phyloP scores from a whole-genome alignment of 1,140 invertebrate genomes.

The Cryptotermes secundus region DNA sequence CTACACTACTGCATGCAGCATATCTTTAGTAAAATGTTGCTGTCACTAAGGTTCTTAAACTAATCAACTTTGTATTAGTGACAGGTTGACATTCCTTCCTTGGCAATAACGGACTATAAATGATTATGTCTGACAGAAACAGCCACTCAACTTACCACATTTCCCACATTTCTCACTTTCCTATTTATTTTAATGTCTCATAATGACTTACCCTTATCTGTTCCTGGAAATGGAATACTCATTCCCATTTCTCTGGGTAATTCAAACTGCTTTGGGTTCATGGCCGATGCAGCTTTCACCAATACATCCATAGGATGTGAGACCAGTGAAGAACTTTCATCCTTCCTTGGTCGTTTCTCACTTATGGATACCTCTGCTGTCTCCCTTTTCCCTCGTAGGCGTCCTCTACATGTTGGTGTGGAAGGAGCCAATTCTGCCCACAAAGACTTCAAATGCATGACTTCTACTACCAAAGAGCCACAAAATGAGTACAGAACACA shows the following conservation, averaged over 20 bases:
- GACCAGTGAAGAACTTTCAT: background rate
- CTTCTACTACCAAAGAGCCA: too few relatives aligned
- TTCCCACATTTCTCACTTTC: too few relatives aligned
- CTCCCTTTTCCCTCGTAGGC: background rate
- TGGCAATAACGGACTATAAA: too few relatives aligned
- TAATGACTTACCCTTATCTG: slow-evolving; percentile 56
- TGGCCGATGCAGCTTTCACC: slow-evolving; percentile 73
- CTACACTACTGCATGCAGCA: too few relatives aligned
- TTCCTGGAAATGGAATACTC: slow-evolving; percentile 78
- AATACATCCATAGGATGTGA: slow-evolving; percentile 67
- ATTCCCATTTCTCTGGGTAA: slow-evolving; percentile 77
- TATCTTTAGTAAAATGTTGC: too few relatives aligned
- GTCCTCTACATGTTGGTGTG: background rate
- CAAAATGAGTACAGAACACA: too few relatives aligned
- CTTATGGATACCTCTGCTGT: background rate
- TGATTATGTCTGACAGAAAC: too few relatives aligned
- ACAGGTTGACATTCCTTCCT: too few relatives aligned
- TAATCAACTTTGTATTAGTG: too few relatives aligned
- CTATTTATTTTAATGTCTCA: too few relatives aligned
- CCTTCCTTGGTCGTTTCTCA: background rate
- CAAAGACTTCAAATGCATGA: background rate
- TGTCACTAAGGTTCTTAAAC: too few relatives aligned
- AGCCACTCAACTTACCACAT: too few relatives aligned
- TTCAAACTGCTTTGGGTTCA: slow-evolving; percentile 88
- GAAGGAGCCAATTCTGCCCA: background rate